These are phyloP conservation scores for Portevinia maculata DNA, from an alignment of 2,888 invertebrate genomes.

Conservation along the genomic window DNA sequence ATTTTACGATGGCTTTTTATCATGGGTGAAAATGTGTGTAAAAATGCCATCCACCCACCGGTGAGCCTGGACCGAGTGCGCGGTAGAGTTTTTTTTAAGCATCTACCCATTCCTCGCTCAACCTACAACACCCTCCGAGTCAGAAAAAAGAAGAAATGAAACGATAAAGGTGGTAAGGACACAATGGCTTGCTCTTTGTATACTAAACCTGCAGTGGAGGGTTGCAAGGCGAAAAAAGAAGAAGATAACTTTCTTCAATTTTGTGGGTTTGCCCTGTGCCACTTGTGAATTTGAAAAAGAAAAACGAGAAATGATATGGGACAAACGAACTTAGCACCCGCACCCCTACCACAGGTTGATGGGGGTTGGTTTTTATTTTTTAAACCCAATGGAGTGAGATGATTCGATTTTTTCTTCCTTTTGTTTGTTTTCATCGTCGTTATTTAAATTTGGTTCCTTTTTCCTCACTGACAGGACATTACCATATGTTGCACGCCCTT, in stretches of 20 bases:
- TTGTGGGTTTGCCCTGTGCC: conserved; percentile 73
- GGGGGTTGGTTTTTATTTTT: conserved; percentile 45
- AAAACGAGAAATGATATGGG: conserved; percentile 38
- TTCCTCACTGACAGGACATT: conserved; percentile 37
- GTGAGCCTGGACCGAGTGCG: conserved; percentile 52
- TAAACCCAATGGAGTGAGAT: conserved; percentile 53
- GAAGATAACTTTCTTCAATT: conserved; percentile 70
- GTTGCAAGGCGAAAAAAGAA: conserved; percentile 27
- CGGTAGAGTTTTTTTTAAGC: conserved; percentile 64
- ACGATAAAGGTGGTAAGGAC: conserved; percentile 70
- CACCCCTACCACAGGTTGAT: conserved; percentile 53
- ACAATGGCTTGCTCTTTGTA: conserved; percentile 62
- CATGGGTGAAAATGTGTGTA: conserved; percentile 73
- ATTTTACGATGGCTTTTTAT: conserved; percentile 73
- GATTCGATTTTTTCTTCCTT: conserved; percentile 58
- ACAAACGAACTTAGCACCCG: conserved; percentile 24
- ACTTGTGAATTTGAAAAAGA: conserved; percentile 73
- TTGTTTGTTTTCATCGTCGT: conserved; percentile 64
- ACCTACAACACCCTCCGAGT: background rate
- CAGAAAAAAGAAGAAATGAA: conserved; percentile 18
- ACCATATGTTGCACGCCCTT: conserved; percentile 74
- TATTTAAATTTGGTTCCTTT: conserved; percentile 55
- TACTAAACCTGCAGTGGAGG: conserved; percentile 16
- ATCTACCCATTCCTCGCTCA: conserved; percentile 31
- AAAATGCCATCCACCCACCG: conserved; percentile 47